A percentile compares a stretch with the other conserved stretches of the same genome.
These are phyloP conservation scores for Lagorchestes hirsutus DNA, from an alignment of 2,797 vertebrate genomes.

Conservation along the genomic window DNA sequence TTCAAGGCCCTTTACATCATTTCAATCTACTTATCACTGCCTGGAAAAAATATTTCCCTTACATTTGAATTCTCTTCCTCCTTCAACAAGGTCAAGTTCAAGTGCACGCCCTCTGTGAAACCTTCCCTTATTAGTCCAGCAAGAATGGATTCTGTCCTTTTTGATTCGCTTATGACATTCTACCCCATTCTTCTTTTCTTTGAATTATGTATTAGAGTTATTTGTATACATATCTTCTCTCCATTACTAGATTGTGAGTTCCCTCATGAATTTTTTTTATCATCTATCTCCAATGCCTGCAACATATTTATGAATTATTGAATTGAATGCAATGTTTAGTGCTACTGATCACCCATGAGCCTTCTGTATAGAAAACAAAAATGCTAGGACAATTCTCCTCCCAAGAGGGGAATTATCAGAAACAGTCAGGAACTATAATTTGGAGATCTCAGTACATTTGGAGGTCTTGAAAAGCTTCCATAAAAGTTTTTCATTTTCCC, in stretches of 20 bases:
- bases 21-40: neutral
- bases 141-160: neutral
- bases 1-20: neutral
- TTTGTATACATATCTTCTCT: neutral
- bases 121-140: neutral
- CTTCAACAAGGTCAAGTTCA: neutral
- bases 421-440: neutral
- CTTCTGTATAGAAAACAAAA: neutral
- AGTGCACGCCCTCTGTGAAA: neutral
- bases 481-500: neutral
- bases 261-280: slow-evolving; percentile 5
- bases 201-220: neutral
- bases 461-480: neutral
- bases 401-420: neutral
- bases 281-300: neutral
- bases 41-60: neutral
- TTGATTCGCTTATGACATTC: neutral
- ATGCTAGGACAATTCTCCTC: neutral
- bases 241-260: neutral
- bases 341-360: neutral
- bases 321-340: neutral
- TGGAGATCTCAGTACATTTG: neutral
- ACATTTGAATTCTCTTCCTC: neutral
- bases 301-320: slow-evolving; percentile 6
- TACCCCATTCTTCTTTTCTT: neutral